Evolutionary conservation across 1,140 invertebrate species (phyloP).

Genomic region (Drosophila ogumai): DNA sequence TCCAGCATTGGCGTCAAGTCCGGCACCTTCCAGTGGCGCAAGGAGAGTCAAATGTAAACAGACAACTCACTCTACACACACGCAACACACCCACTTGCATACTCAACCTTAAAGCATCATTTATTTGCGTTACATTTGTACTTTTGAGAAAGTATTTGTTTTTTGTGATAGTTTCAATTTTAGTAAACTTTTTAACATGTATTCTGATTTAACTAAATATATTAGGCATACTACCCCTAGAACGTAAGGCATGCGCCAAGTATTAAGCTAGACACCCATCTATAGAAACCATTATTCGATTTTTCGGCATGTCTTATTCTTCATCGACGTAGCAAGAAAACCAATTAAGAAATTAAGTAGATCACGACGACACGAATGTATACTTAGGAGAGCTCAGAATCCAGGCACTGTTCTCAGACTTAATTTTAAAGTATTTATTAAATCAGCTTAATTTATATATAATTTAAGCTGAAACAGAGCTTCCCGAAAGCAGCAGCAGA

Average conservation of each 20-base stretch:
- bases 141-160: conserved; percentile 73
- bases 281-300: conserved; percentile 37
- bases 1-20: conserved; percentile 86
- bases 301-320: conserved; percentile 61
- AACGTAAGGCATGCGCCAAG: conserved; percentile 66
- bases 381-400: conserved; percentile 42
- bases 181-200: conserved; percentile 65
- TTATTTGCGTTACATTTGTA: conserved; percentile 54
- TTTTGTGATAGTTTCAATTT: conserved; percentile 83
- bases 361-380: conserved; percentile 38
- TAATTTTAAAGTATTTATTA: conserved; percentile 52
- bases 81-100: conserved; percentile 44
- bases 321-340: conserved; percentile 49
- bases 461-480: conserved; percentile 23
- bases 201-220: conserved; percentile 65
- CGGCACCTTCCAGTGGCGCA: conserved; percentile 90
- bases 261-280: conserved; percentile 58
- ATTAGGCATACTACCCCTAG: conserved; percentile 54
- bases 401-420: conserved; percentile 38
- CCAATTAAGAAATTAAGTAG: conserved; percentile 56
- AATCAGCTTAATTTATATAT: conserved; percentile 31
- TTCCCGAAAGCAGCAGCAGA: neutral
- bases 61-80: conserved; percentile 14
- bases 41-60: conserved; percentile 86
- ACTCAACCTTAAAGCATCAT: conserved; percentile 54